A percentile compares a stretch with the other conserved stretches of the same genome.
phyloP scores from a whole-genome alignment of 2,113 vertebrate species.

The Terrapene triunguis region DNA sequence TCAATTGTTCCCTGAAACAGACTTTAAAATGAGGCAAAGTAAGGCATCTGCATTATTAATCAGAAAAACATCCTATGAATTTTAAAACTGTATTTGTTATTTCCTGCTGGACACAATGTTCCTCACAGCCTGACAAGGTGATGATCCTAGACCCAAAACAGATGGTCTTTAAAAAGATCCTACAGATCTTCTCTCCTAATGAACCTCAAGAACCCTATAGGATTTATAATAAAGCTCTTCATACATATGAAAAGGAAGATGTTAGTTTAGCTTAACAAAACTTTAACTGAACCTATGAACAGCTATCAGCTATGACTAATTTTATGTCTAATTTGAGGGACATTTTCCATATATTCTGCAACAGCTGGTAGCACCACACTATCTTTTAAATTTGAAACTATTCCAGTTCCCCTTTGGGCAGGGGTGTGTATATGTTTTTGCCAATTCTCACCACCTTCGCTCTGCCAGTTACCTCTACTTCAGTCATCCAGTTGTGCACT shows the following conservation, averaged over 20 bases:
- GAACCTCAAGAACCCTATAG: conserved; percentile 70
- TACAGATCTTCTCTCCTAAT: conserved; percentile 67
- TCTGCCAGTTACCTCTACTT: not conserved
- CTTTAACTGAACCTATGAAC: conserved; percentile 54
- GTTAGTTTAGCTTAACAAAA: conserved; percentile 48
- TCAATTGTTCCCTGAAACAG: conserved; percentile 70
- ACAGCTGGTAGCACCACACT: conserved; percentile 39
- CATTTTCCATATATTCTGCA: conserved; percentile 37
- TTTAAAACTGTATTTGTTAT: conserved; percentile 71
- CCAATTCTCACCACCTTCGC: not conserved
- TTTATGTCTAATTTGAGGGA: conserved; percentile 47
- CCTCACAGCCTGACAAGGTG: conserved; percentile 70
- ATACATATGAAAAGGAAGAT: conserved; percentile 70
- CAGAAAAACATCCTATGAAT: conserved; percentile 45
- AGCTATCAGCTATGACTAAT: conserved; percentile 44
- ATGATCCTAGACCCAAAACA: conserved; percentile 70
- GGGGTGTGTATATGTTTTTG: not conserved
- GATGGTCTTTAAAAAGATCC: conserved; percentile 78
- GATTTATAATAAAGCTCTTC: conserved; percentile 66
- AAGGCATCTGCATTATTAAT: conserved; percentile 78
- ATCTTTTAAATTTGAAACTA: conserved; percentile 56
- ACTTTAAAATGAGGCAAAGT: conserved; percentile 65
- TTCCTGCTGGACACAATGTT: conserved; percentile 56
- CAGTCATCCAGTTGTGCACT: not conserved
- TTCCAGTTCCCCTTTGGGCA: not conserved